These are phyloP conservation scores for Tamias sibiricus DNA, from an alignment of 2,113 vertebrate species.

Conservation along the genomic window DNA sequence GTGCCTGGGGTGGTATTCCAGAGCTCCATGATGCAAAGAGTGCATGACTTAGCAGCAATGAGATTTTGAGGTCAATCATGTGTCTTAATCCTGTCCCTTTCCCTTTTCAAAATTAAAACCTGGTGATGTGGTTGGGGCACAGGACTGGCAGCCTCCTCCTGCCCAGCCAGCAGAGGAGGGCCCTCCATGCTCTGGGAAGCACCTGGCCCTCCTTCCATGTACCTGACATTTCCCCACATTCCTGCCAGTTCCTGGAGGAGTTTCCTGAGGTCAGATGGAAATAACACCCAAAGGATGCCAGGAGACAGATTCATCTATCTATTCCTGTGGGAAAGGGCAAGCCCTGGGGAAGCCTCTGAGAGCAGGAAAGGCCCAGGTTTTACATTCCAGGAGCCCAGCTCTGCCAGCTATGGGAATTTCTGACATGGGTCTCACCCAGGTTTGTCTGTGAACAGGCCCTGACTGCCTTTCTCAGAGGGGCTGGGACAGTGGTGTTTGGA, in stretches of 20 bases:
- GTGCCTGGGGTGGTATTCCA: background rate
- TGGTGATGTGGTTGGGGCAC: background rate
- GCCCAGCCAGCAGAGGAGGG: background rate
- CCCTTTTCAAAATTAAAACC: no score
- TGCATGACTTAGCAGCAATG: no score
- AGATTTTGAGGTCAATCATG: no score
- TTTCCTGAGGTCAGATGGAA: background rate
- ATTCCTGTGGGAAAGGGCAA: background rate
- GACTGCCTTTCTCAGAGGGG: background rate
- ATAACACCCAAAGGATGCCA: background rate
- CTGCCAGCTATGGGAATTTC: background rate
- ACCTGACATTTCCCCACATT: background rate
- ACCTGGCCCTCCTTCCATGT: background rate
- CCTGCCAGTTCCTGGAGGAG: background rate
- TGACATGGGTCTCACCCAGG: background rate
- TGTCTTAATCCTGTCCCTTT: no score
- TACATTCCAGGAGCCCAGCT: background rate
- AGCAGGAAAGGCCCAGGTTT: background rate
- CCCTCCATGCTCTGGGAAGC: background rate
- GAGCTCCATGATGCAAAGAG: background rate
- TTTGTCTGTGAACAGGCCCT: background rate
- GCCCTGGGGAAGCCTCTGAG: background rate
- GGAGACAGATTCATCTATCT: no score
- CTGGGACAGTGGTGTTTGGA: background rate
- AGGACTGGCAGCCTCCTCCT: no score